phyloP scores from a whole-genome alignment of 2,113 vertebrate species.

The Oceanites oceanicus region DNA sequence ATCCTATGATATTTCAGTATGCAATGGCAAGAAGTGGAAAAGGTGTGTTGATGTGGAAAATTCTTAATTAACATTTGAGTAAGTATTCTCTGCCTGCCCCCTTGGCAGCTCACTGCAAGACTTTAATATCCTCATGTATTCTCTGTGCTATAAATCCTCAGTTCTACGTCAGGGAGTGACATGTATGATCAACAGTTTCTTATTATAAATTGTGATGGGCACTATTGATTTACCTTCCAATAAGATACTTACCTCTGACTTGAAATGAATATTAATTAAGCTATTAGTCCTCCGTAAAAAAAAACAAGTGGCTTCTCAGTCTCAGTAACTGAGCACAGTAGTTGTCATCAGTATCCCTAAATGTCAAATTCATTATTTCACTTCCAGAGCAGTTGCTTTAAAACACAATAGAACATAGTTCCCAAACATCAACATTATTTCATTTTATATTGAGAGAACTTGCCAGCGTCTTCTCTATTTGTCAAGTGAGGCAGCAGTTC shows the following conservation, averaged over 20 bases:
- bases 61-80: constrained; percentile 15
- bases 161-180: neutral
- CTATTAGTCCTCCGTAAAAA: neutral
- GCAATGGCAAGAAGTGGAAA: neutral
- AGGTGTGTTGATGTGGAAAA: neutral
- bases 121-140: neutral
- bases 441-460: neutral
- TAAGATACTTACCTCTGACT: neutral
- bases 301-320: neutral
- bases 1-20: neutral
- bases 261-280: constrained; percentile 7
- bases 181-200: neutral
- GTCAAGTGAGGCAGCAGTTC: neutral
- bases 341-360: neutral
- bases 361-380: neutral
- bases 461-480: neutral
- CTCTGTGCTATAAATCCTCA: neutral
- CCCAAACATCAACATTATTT: neutral
- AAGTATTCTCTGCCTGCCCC: neutral
- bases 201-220: neutral
- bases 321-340: neutral
- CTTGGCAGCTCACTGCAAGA: neutral
- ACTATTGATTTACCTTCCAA: neutral
- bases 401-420: neutral
- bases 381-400: neutral